These are phyloP conservation scores for Imbricaverruca yamaguchii DNA, from an alignment of 2,888 invertebrate genomes.

Conservation along the genomic window DNA sequence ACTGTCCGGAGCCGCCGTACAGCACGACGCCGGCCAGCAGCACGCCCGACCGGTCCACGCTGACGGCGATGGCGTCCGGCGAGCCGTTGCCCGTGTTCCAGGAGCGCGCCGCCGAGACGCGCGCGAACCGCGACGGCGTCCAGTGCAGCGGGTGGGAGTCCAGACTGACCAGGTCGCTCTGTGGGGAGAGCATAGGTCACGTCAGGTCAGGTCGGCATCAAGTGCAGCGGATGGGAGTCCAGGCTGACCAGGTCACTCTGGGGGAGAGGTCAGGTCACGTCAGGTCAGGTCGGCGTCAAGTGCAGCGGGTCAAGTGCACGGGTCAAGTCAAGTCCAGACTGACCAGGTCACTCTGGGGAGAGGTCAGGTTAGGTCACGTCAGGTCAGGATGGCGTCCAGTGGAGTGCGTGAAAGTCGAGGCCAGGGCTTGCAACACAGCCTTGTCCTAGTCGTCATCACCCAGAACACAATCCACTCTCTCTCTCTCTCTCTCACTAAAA, in stretches of 20 bases:
- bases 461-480: too few species aligned
- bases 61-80: slow-evolving; percentile 91
- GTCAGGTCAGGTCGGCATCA: slow-evolving; percentile 56
- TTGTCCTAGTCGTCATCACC: too few species aligned
- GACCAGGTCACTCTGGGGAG: background rate
- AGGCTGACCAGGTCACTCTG: background rate
- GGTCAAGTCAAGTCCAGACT: background rate
- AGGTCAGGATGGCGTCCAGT: slow-evolving; percentile 56
- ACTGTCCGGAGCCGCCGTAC: slow-evolving; percentile 79
- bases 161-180: slow-evolving; percentile 5
- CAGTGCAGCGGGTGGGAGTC: slow-evolving; percentile 27
- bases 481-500: too few species aligned
- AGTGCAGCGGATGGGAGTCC: slow-evolving; percentile 27
- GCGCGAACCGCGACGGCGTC: slow-evolving; percentile 82
- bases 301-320: slow-evolving; percentile 26
- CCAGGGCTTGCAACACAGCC: too few species aligned
- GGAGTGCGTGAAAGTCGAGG: slow-evolving; percentile 21
- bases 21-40: slow-evolving; percentile 82
- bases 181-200: background rate
- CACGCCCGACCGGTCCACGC: slow-evolving; percentile 82
- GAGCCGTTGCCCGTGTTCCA: slow-evolving; percentile 98
- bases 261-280: background rate
- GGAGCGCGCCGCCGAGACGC: slow-evolving; percentile 77
- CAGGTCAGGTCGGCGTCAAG: slow-evolving; percentile 71
- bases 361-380: too few species aligned